phyloP scores from a whole-genome alignment of 1,140 invertebrate species.

The Mycetomoellerius zeteki region DNA sequence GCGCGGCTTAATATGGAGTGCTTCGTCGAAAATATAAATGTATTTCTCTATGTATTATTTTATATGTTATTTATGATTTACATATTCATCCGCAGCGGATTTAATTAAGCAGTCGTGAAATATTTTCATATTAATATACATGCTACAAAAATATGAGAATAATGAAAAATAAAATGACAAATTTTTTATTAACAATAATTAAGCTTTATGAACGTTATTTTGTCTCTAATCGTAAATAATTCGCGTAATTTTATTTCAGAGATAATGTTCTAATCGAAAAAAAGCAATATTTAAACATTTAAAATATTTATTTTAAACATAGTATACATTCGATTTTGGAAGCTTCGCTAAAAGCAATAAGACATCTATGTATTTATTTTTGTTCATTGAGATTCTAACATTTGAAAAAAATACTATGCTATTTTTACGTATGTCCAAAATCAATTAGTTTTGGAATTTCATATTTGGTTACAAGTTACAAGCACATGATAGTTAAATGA shows the following conservation, averaged over 20 bases:
- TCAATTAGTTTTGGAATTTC: constrained; percentile 4
- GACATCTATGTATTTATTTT: not conserved
- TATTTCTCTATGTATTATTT: constrained; percentile 47
- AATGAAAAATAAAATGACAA: constrained; percentile 16
- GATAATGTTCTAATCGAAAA: not conserved
- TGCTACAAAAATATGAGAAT: constrained; percentile 13
- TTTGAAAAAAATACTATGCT: not conserved
- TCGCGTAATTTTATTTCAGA: constrained; percentile 18
- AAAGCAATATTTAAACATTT: not conserved
- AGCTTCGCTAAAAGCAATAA: not conserved
- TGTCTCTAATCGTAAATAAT: constrained; percentile 19
- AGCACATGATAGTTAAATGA: not conserved
- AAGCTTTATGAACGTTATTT: constrained; percentile 17
- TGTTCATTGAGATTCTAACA: not conserved
- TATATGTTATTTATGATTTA: constrained; percentile 60
- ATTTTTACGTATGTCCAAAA: not conserved
- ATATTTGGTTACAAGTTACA: constrained; percentile 22
- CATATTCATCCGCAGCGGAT: constrained; percentile 33
- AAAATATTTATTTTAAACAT: not conserved
- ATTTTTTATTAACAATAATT: constrained; percentile 34
- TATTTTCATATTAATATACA: constrained; percentile 48
- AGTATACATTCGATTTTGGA: not conserved
- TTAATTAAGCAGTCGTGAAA: constrained; percentile 57
- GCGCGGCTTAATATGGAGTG: constrained; percentile 50
- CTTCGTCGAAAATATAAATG: constrained; percentile 56